Base-by-base conservation (phyloP, 1,140 invertebrate genomes). In the Drosophila sp. region DNA sequence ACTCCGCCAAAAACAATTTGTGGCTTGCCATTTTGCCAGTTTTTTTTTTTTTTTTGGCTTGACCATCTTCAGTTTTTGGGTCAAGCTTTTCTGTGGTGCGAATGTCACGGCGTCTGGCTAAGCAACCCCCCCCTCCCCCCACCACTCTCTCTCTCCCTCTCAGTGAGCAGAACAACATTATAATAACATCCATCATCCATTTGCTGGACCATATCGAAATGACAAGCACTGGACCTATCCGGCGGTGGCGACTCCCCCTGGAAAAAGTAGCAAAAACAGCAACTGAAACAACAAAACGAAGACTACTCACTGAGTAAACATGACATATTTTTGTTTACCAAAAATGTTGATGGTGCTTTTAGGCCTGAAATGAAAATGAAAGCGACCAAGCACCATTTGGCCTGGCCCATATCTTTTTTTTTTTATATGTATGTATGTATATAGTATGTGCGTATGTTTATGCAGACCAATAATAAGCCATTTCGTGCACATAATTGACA, bases 401-500 rank as follows among this genome's bases (percentile, higher is more conserved):
- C 72, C 67, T 78, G 61, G 33, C 79, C 76, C 60, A 60, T 66
- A 60, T 27, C 33, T 38, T 11, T 55, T 11, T 55, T 11, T 8
- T 33, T 30, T 11, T 47, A 27, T n/a, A 27, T 33, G 5, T 4
- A 32, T 29, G 6, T 38, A 40, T 32, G 23, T 63, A 66, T 23
- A 38, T 72, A 44, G 25, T 50, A 7, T 56, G 38, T 78, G 27
- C 65, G 66, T 76, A 38, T 83, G 66, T 70, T 54, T 79, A 66
- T 79, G 68, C 82, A 80, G 89, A 70, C 73, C 84, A 89, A 87
- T 87, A 87, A 89, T 87, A 87, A 78, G 84, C 84, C 78, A 87
- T 87, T 87, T 87, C 73, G 84, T 87, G 84, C 84, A 77, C 84
- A 87, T 87, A 87, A 87, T 87, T 87, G 84, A 80, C 80, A 73